Evolutionary conservation across 1,140 invertebrate species (phyloP), one percentile per base, ranked within the genome.

Genomic region (Ectropis grisescens): DNA sequence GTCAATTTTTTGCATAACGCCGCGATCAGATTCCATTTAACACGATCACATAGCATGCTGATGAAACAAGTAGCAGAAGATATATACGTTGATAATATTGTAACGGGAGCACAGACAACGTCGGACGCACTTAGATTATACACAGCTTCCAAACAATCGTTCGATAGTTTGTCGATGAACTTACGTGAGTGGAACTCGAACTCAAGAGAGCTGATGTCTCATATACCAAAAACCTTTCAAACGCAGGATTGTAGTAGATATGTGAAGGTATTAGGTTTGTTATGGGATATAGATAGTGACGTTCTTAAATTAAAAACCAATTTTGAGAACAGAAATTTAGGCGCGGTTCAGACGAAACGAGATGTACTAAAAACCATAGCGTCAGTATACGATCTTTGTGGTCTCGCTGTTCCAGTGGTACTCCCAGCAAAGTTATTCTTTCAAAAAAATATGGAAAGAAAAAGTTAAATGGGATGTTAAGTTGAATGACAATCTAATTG

Each of bases 11-110:
- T 55, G 6, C 27, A 50, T 2, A 50, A 32, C 22, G 42, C 47
- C 2, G 42, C 42, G 4, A 46, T 54, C 6, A 45, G 26, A 31
- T 33, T 36, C 24, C 50, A 53, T 34, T 31, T 48, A 15, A 24
- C 10, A 11, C 25, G 26, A 11, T 25, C 32, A 2, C 19, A 41
- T n/a, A 31, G 37, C 8, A 22, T 27, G 12, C 19, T 33, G 6
- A 16, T 36, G 7, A 37, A 33, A 38, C n/a, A 32, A 13, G 32
- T 49, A 11, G 40, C 40, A 7, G 9, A 43, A 14, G 48, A n/a
- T 14, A 37, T 40, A 23, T 49, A 49, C 38, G 46, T 54, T 7
- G 46, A 54, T 14, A 49, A 54, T 36, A 16, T 49, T 2, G 41
- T 54, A 4, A 46, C 41, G 6, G 37, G 42, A 9, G 30, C 37